A percentile compares a stretch with the other conserved stretches of the same genome.
Evolutionary conservation across 1,140 invertebrate species (phyloP).

Genomic region (Ips nitidus): DNA sequence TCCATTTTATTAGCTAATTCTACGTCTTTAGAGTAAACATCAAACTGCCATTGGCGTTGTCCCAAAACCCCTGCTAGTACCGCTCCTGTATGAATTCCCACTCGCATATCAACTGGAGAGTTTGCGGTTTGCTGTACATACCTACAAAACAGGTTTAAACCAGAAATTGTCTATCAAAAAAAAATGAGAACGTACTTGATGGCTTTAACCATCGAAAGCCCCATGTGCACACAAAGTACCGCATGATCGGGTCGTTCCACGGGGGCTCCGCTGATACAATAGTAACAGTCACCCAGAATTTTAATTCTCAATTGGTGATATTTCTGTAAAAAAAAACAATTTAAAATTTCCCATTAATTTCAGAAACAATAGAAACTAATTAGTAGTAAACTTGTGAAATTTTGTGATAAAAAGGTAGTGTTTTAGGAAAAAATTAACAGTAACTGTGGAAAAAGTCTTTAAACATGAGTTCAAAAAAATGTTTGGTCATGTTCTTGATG

Average conservation of each 20-base stretch:
- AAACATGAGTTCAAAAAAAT: no score
- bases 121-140: conserved; percentile 95
- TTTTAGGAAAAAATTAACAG: no score
- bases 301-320: conserved; percentile 93
- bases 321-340: conserved; percentile 62
- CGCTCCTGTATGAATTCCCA: conserved; percentile 95
- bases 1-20: conserved; percentile 99
- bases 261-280: conserved; percentile 91
- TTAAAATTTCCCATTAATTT: neutral
- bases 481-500: no score
- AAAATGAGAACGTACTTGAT: conserved; percentile 75
- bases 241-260: conserved; percentile 88
- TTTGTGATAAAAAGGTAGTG: no score
- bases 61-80: conserved; percentile 95
- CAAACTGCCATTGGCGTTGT: conserved; percentile 97
- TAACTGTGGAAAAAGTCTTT: no score
- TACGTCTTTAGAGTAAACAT: conserved; percentile 96
- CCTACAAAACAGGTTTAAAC: conserved; percentile 53
- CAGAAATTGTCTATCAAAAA: conserved; percentile 10
- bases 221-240: conserved; percentile 93
- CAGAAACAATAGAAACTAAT: no score
- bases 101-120: conserved; percentile 96
- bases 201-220: conserved; percentile 93
- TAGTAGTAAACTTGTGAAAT: no score
- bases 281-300: conserved; percentile 95